Evolutionary conservation across 23 tunicate genomes (phyloP).

Genomic region (Diplosoma virens): DNA sequence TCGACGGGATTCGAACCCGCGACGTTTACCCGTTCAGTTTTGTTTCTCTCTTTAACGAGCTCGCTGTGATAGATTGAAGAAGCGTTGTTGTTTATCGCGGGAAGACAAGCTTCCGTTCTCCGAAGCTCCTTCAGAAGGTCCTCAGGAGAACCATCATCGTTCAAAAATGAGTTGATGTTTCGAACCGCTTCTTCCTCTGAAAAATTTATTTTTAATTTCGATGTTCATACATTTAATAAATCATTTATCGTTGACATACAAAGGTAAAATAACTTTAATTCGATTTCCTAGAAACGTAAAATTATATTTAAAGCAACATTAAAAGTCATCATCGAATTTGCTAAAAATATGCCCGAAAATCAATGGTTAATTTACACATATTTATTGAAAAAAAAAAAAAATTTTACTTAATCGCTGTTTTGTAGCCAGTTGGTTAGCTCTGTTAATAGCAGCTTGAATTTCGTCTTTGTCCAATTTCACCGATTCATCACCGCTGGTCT

Average conservation of each 20-base stretch:
- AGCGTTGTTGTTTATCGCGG: slow-evolving; percentile 42
- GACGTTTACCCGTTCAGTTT: not conserved
- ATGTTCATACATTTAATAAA: no score
- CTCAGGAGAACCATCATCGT: slow-evolving; percentile 55
- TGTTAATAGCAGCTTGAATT: slow-evolving; percentile 67
- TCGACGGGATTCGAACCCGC: not conserved
- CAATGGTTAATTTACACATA: no score
- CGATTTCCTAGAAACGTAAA: no score
- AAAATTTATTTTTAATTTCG: no score
- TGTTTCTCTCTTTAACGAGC: slow-evolving; percentile 13
- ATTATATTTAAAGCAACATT: no score
- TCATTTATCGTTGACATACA: no score
- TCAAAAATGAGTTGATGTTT: slow-evolving; percentile 62
- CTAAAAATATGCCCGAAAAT: no score
- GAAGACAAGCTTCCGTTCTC: slow-evolving; percentile 61
- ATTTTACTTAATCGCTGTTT: slow-evolving; percentile 70
- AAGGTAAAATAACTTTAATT: no score
- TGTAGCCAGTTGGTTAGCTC: slow-evolving; percentile 58
- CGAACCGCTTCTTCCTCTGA: slow-evolving; percentile 59
- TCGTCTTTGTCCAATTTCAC: slow-evolving; percentile 86
- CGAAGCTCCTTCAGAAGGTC: slow-evolving; percentile 48
- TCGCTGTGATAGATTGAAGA: slow-evolving; percentile 61
- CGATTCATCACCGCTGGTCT: slow-evolving; percentile 4
- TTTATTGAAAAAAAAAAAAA: no score
- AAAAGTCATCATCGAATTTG: no score